Evolutionary conservation across 2,113 vertebrate species (phyloP).

Genomic region (Pogonocichla stellata): DNA sequence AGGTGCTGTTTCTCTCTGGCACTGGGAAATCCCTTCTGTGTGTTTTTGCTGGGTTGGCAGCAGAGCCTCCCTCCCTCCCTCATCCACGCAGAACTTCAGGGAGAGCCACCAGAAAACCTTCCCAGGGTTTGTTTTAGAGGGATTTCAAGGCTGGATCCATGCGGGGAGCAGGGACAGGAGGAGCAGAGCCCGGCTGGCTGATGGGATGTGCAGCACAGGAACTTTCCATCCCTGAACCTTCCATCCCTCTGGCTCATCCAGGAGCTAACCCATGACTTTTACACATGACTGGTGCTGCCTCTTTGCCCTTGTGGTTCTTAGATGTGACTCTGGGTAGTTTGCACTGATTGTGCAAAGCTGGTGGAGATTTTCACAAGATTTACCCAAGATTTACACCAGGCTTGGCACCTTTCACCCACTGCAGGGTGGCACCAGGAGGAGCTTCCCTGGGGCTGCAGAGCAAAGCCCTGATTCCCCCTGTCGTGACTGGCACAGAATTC

Average conservation of each 20-base stretch:
- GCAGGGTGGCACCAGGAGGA: neutral
- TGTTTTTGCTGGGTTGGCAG: neutral
- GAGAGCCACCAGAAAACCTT: neutral
- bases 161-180: neutral
- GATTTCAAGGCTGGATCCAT: neutral
- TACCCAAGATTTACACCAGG: neutral
- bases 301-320: neutral
- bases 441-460: neutral
- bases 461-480: neutral
- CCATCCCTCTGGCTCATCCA: no score
- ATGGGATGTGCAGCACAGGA: neutral
- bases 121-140: neutral
- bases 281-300: accelerated
- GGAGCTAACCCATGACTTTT: neutral
- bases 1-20: neutral
- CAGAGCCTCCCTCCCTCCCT: neutral
- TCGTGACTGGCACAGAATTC: accelerated
- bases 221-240: no score
- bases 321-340: neutral
- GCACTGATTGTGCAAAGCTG: neutral
- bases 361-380: neutral
- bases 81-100: neutral
- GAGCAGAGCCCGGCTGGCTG: neutral
- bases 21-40: neutral
- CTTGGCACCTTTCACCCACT: neutral